These are phyloP conservation scores for Rotaria magnacalcarata DNA, from an alignment of 2,888 invertebrate species.

Conservation along the genomic window DNA sequence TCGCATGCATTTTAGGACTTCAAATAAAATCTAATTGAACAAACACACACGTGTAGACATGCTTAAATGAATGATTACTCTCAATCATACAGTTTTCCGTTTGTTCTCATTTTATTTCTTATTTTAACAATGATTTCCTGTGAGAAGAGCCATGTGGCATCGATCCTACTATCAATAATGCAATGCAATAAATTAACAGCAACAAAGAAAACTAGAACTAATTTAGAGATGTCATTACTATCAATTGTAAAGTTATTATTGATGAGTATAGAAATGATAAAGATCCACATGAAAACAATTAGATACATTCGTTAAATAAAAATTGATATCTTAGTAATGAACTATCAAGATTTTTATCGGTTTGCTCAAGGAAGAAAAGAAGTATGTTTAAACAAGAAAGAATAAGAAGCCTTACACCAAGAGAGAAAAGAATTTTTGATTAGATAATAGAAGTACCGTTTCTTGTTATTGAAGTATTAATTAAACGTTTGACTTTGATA, in stretches of 20 bases:
- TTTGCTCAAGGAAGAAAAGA: neutral
- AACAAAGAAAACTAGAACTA: neutral
- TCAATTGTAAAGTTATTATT: neutral
- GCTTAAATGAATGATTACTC: neutral
- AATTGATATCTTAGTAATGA: neutral
- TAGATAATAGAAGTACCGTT: neutral
- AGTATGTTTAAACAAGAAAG: neutral
- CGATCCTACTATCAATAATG: neutral
- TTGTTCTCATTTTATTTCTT: neutral
- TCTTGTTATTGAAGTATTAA: neutral
- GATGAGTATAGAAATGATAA: neutral
- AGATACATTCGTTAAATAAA: neutral
- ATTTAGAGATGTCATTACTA: neutral
- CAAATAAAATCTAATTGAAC: neutral
- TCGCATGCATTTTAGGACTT: neutral
- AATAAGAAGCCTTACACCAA: neutral
- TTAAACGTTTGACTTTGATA: conserved; percentile 7
- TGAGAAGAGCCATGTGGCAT: neutral
- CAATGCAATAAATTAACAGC: neutral
- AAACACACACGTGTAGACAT: neutral
- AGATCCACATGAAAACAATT: neutral
- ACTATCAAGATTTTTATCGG: neutral
- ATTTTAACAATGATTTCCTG: neutral
- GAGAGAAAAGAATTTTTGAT: neutral
- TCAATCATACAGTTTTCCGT: neutral